phyloP scores from a whole-genome alignment of 2,888 invertebrate species.

The Heteromurus nitidus region DNA sequence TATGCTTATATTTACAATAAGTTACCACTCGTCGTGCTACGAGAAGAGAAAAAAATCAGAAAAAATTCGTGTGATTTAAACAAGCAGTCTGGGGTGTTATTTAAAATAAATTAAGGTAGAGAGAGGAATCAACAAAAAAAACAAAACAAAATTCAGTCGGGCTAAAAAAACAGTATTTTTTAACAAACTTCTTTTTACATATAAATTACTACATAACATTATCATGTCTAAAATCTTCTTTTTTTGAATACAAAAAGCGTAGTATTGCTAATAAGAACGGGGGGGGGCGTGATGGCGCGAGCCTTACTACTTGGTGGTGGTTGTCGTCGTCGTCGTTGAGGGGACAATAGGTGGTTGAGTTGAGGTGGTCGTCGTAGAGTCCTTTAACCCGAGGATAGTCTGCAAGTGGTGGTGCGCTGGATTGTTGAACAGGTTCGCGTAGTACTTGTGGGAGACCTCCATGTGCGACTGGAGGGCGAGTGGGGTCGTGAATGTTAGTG shows the following conservation, averaged over 20 bases:
- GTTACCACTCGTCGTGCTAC: no score
- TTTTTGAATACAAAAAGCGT: no score
- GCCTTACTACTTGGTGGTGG: constrained; percentile 4
- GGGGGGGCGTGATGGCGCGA: neutral
- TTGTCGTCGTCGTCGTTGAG: neutral
- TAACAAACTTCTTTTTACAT: neutral
- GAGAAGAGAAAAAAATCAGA: no score
- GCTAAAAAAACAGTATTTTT: neutral
- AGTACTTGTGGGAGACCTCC: neutral
- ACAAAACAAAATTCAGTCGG: neutral
- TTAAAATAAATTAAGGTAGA: no score
- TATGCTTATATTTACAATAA: no score
- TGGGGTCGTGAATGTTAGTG: neutral
- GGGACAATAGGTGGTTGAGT: neutral
- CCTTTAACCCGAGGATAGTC: no score
- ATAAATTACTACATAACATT: neutral
- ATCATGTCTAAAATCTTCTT: no score
- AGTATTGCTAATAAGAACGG: neutral
- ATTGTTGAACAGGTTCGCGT: neutral
- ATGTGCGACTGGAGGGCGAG: neutral
- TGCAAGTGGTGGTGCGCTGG: neutral
- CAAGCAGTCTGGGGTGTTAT: no score
- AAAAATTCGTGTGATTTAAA: no score
- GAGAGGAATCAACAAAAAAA: no score
- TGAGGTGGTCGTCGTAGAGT: neutral